Evolutionary conservation across 35 echinoderm and acorn worm genomes (phyloP).

Genomic region (Heliocidaris tuberculata): DNA sequence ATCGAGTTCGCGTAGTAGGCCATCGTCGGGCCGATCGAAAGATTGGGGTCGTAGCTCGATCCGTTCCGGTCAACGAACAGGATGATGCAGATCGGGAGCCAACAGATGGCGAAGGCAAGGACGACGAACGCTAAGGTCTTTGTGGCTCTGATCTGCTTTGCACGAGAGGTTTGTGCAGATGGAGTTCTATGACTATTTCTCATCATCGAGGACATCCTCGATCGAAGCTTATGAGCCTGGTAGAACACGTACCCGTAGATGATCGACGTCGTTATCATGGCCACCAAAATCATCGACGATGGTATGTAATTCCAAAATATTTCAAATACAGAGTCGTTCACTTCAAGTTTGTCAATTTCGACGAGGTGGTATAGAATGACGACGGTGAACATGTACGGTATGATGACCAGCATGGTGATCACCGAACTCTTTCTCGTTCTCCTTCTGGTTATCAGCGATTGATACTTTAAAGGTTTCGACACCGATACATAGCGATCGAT

Average conservation of each 20-base stretch:
- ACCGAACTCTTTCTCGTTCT: background rate
- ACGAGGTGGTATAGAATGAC: background rate
- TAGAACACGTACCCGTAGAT: constrained; percentile 17
- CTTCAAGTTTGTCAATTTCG: background rate
- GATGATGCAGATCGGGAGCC: background rate
- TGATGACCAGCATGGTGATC: background rate
- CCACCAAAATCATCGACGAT: background rate
- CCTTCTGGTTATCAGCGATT: background rate
- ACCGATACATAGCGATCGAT: background rate
- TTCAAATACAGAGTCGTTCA: background rate
- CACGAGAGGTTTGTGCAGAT: background rate
- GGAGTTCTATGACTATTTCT: background rate
- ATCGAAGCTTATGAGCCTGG: constrained; percentile 1
- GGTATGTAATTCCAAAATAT: constrained; percentile 29
- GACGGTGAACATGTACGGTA: constrained; percentile 7
- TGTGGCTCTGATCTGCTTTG: constrained; percentile 5
- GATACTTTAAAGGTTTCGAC: background rate
- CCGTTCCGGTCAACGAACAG: background rate
- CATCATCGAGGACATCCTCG: constrained; percentile 7
- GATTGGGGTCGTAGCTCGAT: background rate
- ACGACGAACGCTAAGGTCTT: constrained; percentile 23
- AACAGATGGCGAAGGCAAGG: constrained; percentile 1
- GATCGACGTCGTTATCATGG: background rate
- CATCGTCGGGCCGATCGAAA: background rate
- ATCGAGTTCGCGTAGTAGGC: background rate